Base-by-base conservation (phyloP, 2,888 invertebrate species). In the Eumacrocentrus americanus region DNA sequence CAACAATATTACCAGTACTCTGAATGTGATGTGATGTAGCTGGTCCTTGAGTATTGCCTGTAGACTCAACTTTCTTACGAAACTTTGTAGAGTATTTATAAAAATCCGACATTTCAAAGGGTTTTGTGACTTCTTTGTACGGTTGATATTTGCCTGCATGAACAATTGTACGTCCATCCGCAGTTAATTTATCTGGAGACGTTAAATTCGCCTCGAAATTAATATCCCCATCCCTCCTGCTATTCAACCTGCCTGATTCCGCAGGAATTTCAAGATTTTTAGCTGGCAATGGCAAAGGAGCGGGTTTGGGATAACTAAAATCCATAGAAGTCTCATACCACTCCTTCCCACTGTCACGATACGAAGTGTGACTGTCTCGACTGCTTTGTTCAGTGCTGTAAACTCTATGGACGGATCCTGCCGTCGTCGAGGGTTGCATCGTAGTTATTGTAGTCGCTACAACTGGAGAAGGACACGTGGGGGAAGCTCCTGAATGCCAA, bases 41-140 rank as follows among this genome's bases (percentile, higher is more conserved):
- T 44, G 14, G 20, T 25, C 56, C 38, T 38, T 37, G 38, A 42
- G 37, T 57, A 34, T 18, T 18, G 18, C 23, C 34, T 14, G 53
- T 60, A 7, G 74, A 72, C 37, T 76, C 79, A n/a, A 70, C 69
- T 60, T 74, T 86, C 68, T 94, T 89, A 63, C 95, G 87, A 79
- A 91, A 94, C 79, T 95, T 95, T 3, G 95, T 95, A 53, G 96
- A 97, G 81, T 98, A 98, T 82, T 97, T 98, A 81, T 96, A 98
- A 81, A 95, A 97, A 81, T 98, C 98, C 0, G 95, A 91, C 93
- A 97, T 95, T 84, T 97, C 97, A 82, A 96, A 98, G 2, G 97
- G 97, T 79, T 98, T 98, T 0, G 94, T 93, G 58, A 94, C 92
- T 83, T 98, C 97, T 73, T 93, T 87, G 77, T 94, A 94, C 0